Percentiles rank a stretch among this genome's conserved stretches.
Conservation (phyloP, 2,113 vertebrate species). For the Ceyx cyanopectus region DNA sequence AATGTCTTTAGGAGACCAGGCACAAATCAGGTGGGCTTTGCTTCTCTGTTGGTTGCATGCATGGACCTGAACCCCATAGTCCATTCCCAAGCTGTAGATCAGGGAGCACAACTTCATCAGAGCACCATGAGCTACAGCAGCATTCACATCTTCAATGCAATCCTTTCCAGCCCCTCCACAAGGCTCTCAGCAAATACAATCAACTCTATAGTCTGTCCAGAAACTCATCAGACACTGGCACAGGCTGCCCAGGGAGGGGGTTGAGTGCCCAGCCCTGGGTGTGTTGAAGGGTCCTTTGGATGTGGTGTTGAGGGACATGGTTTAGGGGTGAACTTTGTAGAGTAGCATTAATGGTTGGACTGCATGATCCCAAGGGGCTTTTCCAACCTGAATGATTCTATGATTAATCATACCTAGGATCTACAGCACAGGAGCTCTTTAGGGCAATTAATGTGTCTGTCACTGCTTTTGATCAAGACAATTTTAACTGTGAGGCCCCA, state of each 20-base stretch:
- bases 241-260: too few relatives aligned
- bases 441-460: background rate
- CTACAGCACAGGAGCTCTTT: background rate
- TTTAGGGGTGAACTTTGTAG: too few relatives aligned
- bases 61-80: background rate
- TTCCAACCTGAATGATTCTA: too few relatives aligned
- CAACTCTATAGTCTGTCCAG: background rate
- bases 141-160: rapidly evolving
- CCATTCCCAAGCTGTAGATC: background rate
- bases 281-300: too few relatives aligned
- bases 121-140: rapidly evolving
- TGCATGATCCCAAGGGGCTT: too few relatives aligned
- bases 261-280: too few relatives aligned
- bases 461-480: background rate
- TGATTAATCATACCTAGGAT: background rate
- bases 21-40: background rate
- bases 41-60: background rate
- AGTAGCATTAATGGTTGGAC: too few relatives aligned
- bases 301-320: too few relatives aligned
- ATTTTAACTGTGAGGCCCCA: background rate
- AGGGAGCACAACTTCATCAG: background rate
- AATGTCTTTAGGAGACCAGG: background rate
- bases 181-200: background rate
- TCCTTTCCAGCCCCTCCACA: background rate
- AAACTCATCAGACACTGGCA: background rate